Base-by-base conservation (phyloP, 2,888 invertebrate species). In the Brachylomia viminalis region DNA sequence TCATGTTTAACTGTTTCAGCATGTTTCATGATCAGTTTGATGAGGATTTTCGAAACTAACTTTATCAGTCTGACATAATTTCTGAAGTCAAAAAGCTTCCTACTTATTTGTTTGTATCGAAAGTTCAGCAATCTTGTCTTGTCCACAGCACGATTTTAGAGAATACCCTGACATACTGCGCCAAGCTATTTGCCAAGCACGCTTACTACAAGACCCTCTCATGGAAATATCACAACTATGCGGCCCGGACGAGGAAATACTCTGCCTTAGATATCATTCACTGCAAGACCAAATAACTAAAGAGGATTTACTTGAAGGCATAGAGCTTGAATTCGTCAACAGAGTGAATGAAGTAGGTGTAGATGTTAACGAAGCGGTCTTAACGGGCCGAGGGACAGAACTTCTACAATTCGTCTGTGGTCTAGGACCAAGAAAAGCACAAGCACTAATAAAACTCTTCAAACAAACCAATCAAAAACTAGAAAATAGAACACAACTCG, bases 311-410 rank as follows among this genome's bases (percentile, higher is more conserved):
- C 94, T 99, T 5, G 98, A 98, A 89, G 98, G 98, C 56, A 97
- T 99, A 10, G 98, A 98, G 83, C 95, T 99, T 73, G 99, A 99
- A 96, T 98, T 98, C 90, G 98, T 99, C 3, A 99, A 99, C 92
- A 97, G 99, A 72, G 98, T 99, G 0, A 99, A 99, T 92, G 99
- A 99, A 97, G 99, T 99, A 1, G 99, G 99, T 13, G 99, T 99
- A 0, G 99, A 99, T 91, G 98, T 99, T 17, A 99, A 99, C 92
- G 97, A 98, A 90, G 98, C 99, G 0, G 98, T 99, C 0, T 97
- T 98, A 80, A 98, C 98, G 78, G 97, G 98, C 0, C 98, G 99
- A 88, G 98, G 99, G 0, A 97, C 98, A 0, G 98, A 98, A 91
- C 93, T 99, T 68, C 97, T 99, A 8, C 99, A 99, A 94, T 99